phyloP scores from a whole-genome alignment of 2,888 invertebrate genomes.

The Aradus depressus region DNA sequence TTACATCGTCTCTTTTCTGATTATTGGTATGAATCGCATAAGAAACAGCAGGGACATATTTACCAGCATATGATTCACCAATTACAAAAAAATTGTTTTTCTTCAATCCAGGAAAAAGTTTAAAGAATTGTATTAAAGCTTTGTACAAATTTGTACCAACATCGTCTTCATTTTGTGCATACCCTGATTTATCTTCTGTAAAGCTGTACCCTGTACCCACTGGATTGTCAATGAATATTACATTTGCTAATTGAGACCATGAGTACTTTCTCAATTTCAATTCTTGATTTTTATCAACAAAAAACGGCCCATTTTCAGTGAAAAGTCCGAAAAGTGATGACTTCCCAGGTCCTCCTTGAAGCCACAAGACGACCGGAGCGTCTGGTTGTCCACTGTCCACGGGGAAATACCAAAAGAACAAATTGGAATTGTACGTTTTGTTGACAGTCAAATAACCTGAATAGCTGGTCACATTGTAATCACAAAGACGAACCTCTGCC shows the following conservation, averaged over 20 bases:
- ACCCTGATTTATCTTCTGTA: constrained; percentile 62
- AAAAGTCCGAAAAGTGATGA: constrained; percentile 69
- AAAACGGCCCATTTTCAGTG: constrained; percentile 67
- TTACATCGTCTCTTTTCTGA: constrained; percentile 46
- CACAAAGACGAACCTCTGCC: constrained; percentile 24
- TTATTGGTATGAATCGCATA: constrained; percentile 59
- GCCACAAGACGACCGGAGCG: constrained; percentile 62
- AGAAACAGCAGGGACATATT: constrained; percentile 63
- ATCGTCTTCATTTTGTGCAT: constrained; percentile 62
- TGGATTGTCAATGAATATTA: constrained; percentile 86
- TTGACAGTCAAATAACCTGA: constrained; percentile 54
- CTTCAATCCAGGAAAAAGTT: constrained; percentile 63
- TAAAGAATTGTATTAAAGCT: constrained; percentile 68
- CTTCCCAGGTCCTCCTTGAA: constrained; percentile 77
- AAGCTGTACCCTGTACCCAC: constrained; percentile 89
- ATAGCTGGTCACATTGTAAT: constrained; percentile 38
- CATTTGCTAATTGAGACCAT: constrained; percentile 69
- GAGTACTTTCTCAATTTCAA: constrained; percentile 55
- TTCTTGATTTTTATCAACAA: constrained; percentile 35
- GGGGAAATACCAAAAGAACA: constrained; percentile 44
- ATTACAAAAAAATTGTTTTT: constrained; percentile 69
- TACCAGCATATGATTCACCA: constrained; percentile 82
- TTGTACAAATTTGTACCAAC: constrained; percentile 69
- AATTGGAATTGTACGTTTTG: constrained; percentile 40
- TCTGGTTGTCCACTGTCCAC: constrained; percentile 38